Conservation (phyloP, 2,888 invertebrate species). For the Ditula angustiorana region DNA sequence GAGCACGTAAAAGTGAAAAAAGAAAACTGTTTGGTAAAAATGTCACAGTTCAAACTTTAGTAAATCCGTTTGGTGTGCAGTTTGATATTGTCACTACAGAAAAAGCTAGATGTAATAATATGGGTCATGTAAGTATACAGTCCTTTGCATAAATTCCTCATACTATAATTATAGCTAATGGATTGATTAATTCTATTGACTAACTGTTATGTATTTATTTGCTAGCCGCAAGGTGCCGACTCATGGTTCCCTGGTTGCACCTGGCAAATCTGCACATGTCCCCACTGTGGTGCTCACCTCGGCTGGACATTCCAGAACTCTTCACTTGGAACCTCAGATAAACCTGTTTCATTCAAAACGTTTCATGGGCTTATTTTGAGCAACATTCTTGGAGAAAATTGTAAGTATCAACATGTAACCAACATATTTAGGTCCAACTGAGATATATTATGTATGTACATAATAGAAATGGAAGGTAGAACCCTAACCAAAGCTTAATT, state of each 20-base stretch:
- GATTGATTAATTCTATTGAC: neutral
- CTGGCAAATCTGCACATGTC: constrained; percentile 87
- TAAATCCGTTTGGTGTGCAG: constrained; percentile 83
- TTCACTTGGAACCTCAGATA: constrained; percentile 51
- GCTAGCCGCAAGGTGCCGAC: constrained; percentile 82
- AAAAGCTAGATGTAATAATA: constrained; percentile 83
- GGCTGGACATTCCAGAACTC: constrained; percentile 87
- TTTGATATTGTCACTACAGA: constrained; percentile 83
- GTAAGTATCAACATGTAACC: constrained; percentile 70
- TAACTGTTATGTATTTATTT: constrained; percentile 36
- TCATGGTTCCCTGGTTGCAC: constrained; percentile 89
- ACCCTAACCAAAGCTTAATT: too few relatives aligned
- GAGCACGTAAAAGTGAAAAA: constrained; percentile 73
- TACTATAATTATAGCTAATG: neutral
- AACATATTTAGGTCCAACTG: too few relatives aligned
- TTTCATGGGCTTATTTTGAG: constrained; percentile 79
- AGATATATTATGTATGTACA: constrained; percentile 38
- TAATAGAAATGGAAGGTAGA: too few relatives aligned
- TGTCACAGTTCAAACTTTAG: constrained; percentile 83
- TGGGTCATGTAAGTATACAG: constrained; percentile 74
- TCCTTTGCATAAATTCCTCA: too few relatives aligned
- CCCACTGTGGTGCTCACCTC: constrained; percentile 86
- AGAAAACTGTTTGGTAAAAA: constrained; percentile 82
- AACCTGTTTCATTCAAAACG: constrained; percentile 54
- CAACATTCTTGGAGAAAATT: constrained; percentile 80